Evolutionary conservation across 2,797 vertebrate genomes (phyloP), one percentile per base, ranked within the genome.

Genomic region (Strix occidentalis): DNA sequence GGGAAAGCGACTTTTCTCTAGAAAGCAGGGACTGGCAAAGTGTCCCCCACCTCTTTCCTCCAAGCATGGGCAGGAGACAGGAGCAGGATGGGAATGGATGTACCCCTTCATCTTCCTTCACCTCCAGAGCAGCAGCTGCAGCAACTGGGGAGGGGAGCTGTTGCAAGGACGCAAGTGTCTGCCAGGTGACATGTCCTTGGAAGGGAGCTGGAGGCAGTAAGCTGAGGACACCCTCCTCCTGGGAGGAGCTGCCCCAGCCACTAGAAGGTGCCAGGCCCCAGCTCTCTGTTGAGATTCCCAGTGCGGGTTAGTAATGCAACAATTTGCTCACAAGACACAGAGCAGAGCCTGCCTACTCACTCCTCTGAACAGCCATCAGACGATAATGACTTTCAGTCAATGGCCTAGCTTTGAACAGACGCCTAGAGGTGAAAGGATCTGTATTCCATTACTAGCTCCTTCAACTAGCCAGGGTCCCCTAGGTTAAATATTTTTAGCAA

Each of bases 401-500:
- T 35, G 69, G 93, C 51, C 10, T 53, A 63, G 93, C 89, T 96
- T 78, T 60, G 93, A 96, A 88, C 90, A 84, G 89, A 89, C 86
- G 92, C 92, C 92, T 93, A 87, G 93, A 93, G 95, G 94, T 96
- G 97, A 96, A 95, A 94, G 86, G 93, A 95, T 95, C 91, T 94
- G 94, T 95, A 92, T 94, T 96, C 90, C 94, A 94, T 97, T 96
- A 96, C 95, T 76, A 95, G 94, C 87, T 94, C 93, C 95, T 91
- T 82, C 79, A 82, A 89, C 90, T 76, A 87, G 58, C 77, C 61
- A 46, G 95, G 83, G 82, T 95, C 90, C 72, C 89, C n/a, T 35
- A 95, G 94, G 95, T 96, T 97, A 97, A 96, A 96, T 96, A 97
- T 96, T 95, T 96, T 97, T 94, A 96, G 95, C 91, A 95, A 89